Evolutionary conservation across 2,797 vertebrate species (phyloP).

Genomic region (Acanthurus lineatus): DNA sequence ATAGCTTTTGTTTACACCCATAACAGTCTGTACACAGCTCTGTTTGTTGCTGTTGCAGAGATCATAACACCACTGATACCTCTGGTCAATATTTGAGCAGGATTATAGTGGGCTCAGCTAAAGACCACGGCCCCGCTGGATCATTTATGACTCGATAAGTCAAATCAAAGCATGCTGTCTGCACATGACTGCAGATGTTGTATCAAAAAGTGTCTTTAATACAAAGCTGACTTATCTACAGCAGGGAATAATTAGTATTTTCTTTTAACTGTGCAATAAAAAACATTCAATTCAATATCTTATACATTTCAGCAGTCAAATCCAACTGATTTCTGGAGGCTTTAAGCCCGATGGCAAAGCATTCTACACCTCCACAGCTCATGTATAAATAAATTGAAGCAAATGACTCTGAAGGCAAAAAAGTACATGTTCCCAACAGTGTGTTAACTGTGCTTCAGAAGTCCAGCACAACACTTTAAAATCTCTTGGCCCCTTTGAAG

Average conservation of each 20-base stretch:
- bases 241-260: neutral
- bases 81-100: conserved; percentile 21
- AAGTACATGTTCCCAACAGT: conserved; percentile 27
- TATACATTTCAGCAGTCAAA: neutral
- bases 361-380: neutral
- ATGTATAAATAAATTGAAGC: conserved; percentile 5
- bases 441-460: conserved; percentile 41
- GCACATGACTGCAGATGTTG: neutral
- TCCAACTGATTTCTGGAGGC: neutral
- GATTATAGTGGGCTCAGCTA: conserved; percentile 9
- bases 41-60: conserved; percentile 9
- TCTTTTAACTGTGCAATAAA: neutral
- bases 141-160: conserved; percentile 7
- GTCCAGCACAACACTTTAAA: conserved; percentile 40
- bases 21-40: conserved; percentile 1
- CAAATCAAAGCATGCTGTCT: neutral
- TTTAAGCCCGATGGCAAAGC: neutral
- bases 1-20: conserved; percentile 13
- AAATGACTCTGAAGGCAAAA: conserved; percentile 11
- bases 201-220: neutral
- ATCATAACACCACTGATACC: conserved; percentile 5
- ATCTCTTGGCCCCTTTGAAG: conserved; percentile 50
- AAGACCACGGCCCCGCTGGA: conserved; percentile 5
- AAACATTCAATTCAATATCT: neutral
- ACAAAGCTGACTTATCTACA: neutral